phyloP scores from a whole-genome alignment of 2,888 invertebrate species.

The Hylaea fasciaria region DNA sequence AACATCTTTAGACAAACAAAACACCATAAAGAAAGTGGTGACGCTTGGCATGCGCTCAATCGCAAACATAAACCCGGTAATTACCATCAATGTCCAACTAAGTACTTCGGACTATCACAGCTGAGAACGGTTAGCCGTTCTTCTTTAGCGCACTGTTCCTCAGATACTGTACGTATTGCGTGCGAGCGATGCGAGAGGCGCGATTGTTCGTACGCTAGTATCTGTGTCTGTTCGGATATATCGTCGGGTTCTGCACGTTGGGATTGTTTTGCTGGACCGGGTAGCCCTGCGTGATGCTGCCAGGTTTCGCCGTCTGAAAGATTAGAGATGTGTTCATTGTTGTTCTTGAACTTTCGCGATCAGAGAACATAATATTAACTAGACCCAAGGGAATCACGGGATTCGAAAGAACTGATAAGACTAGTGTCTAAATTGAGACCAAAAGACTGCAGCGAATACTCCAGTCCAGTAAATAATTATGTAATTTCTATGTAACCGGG shows the following conservation, averaged over 20 bases:
- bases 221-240: conserved; percentile 76
- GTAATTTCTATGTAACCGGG: no score
- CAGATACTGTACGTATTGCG: conserved; percentile 12
- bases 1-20: no score
- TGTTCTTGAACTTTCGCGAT: no score
- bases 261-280: conserved; percentile 89
- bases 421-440: no score
- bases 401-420: no score
- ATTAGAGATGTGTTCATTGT: not conserved
- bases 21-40: no score
- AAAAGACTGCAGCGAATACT: no score
- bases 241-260: conserved; percentile 73
- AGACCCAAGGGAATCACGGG: no score
- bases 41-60: no score
- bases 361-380: no score
- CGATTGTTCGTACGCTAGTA: conserved; percentile 69
- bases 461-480: no score
- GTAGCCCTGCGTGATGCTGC: conserved; percentile 94
- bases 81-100: not conserved
- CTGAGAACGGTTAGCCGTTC: not conserved
- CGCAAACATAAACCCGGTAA: no score
- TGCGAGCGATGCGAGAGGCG: conserved; percentile 31
- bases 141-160: conserved; percentile 6
- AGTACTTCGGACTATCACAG: not conserved
- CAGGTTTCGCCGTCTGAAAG: conserved; percentile 88